Conservation (phyloP, 64 coral and sea anemone genomes). For the Hydrozoanthus tunicans region DNA sequence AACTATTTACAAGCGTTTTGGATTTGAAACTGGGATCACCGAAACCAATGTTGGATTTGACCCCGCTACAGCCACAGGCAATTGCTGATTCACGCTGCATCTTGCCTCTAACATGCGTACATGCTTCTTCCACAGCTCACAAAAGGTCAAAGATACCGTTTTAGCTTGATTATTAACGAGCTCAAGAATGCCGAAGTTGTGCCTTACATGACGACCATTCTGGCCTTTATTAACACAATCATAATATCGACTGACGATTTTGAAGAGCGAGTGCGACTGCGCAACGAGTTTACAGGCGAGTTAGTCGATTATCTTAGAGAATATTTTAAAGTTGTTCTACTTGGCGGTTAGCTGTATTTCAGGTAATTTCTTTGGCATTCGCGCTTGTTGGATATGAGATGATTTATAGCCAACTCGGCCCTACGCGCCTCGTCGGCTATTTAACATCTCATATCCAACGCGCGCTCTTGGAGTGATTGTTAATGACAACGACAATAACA, state of each 20-base stretch:
- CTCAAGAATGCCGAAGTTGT: slow-evolving; percentile 93
- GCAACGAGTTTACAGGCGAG: slow-evolving; percentile 94
- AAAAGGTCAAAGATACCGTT: slow-evolving; percentile 95
- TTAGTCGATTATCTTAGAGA: not conserved
- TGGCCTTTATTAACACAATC: slow-evolving; percentile 95
- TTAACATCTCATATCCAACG: no score
- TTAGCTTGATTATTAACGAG: slow-evolving; percentile 96
- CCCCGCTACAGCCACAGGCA: no score
- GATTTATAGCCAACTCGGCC: no score
- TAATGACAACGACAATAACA: no score
- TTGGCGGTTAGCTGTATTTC: no score
- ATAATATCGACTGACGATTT: slow-evolving; percentile 96
- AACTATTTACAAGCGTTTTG: not conserved
- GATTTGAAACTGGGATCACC: no score
- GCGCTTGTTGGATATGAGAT: no score
- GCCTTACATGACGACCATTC: slow-evolving; percentile 89
- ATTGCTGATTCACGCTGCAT: no score
- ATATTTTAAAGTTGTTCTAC: not conserved
- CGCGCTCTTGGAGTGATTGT: no score
- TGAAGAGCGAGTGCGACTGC: slow-evolving; percentile 81
- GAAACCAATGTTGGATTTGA: not conserved
- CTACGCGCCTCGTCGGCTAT: no score
- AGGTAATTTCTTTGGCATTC: no score
- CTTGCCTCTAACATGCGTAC: not conserved
- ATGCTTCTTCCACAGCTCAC: slow-evolving; percentile 58